Evolutionary conservation across 2,888 invertebrate genomes (phyloP), one percentile per base, ranked within the genome.

Genomic region (Aspidiotus rigidus): DNA sequence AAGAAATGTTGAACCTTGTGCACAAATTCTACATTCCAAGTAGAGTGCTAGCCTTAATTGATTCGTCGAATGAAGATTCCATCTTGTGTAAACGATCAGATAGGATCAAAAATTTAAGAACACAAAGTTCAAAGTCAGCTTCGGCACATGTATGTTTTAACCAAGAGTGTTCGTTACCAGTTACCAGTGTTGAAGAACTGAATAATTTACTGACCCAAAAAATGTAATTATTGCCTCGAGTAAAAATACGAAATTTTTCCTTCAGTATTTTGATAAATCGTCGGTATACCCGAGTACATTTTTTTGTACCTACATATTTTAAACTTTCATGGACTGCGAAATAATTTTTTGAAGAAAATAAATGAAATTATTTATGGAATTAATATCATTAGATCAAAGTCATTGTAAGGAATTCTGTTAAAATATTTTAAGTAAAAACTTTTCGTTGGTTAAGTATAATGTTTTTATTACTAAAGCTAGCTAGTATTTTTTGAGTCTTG

Each of bases 111-210:
- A 73, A 72, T 64, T 72, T 72, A 49, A 67, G 44, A 15, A 56
- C 71, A 72, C 39, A 72, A 69, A 69, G 82, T 83, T 63, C 81
- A 83, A 74, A 79, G 81, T 62, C 79, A 7, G 77, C 82, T 0
- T 84, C 87, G 0, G 90, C 87, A 28, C 90, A 87, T 77, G 87
- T 90, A n/a, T 91, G 91, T 76, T 82, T 86, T 7, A 85, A 88
- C 74, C 86, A 84, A 77, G 81, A 86, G 1, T 91, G 90, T 77
- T 85, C 86, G 7, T 79, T 89, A 67, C 90, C 90, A 2, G 86
- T 89, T 61, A 86, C 85, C 0, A 84, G 85, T 66, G 83, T 85
- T 0, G 81, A 83, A 15, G 83, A 86, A 69, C 80, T 89, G 10
- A 61, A 39, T 40, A 15, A 61, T 13, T 69, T 72, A 59, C 69